Percentiles rank a stretch among this genome's conserved stretches.
Conservation (phyloP, 2,797 vertebrate species). For the Hephaestus fuliginosus region DNA sequence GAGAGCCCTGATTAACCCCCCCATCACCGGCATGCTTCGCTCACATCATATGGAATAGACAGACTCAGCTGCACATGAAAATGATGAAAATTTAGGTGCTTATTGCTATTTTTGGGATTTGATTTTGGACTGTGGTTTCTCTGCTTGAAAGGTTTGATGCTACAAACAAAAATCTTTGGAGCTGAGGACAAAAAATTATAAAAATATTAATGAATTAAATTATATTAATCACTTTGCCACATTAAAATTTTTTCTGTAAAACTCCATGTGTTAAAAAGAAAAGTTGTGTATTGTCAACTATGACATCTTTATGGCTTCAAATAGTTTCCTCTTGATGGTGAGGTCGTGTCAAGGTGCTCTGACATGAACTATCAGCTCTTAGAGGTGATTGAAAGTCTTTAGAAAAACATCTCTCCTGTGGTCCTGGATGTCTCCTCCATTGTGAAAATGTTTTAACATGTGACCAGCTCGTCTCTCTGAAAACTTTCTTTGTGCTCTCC, state of each 20-base stretch:
- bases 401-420: not conserved
- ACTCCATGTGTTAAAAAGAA: not conserved
- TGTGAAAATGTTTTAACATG: constrained; percentile 3
- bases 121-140: not conserved
- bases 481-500: constrained; percentile 8
- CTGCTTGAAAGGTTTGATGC: not conserved
- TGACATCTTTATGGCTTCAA: not conserved
- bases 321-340: not conserved
- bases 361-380: not conserved
- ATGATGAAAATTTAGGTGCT: not conserved
- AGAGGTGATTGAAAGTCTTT: constrained; percentile 12
- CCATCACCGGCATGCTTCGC: not conserved
- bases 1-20: constrained; percentile 26
- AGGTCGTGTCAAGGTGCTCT: not conserved
- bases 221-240: not conserved
- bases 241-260: not conserved
- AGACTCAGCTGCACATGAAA: not conserved
- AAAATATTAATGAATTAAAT: not conserved
- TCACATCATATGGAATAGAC: not conserved
- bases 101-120: not conserved
- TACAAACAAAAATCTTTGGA: not conserved
- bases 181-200: not conserved
- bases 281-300: not conserved
- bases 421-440: not conserved
- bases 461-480: constrained; percentile 6